Evolutionary conservation across 2,113 vertebrate genomes (phyloP).

Genomic region (Crotophaga sulcirostris): DNA sequence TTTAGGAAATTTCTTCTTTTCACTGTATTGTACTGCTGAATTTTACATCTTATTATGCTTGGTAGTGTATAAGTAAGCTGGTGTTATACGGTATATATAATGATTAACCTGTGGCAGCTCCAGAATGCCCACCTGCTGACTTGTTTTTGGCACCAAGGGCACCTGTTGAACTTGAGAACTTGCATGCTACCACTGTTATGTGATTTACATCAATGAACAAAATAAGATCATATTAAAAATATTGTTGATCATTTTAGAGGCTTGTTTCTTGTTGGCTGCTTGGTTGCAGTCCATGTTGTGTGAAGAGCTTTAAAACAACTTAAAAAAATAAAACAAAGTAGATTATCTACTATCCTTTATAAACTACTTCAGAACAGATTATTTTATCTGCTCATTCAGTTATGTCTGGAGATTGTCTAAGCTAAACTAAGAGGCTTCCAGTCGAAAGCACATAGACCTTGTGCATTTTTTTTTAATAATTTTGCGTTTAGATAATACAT

Average conservation of each 20-base stretch:
- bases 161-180: background rate
- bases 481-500: background rate
- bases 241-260: background rate
- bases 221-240: background rate
- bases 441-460: background rate
- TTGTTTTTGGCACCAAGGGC: background rate
- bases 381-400: background rate
- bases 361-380: background rate
- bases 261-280: background rate
- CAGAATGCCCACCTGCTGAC: background rate
- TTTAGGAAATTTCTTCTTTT: background rate
- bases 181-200: background rate
- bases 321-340: background rate
- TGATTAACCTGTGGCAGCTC: conserved; percentile 43
- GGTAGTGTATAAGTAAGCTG: background rate
- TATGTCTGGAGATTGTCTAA: background rate
- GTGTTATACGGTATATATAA: background rate
- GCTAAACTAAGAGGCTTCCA: background rate
- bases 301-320: background rate
- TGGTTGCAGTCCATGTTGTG: background rate
- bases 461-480: background rate
- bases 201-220: background rate
- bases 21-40: background rate
- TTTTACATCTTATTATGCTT: background rate
- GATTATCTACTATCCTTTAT: background rate